These are phyloP conservation scores for Plutomurus gul DNA, from an alignment of 1,140 invertebrate genomes.

Conservation along the genomic window DNA sequence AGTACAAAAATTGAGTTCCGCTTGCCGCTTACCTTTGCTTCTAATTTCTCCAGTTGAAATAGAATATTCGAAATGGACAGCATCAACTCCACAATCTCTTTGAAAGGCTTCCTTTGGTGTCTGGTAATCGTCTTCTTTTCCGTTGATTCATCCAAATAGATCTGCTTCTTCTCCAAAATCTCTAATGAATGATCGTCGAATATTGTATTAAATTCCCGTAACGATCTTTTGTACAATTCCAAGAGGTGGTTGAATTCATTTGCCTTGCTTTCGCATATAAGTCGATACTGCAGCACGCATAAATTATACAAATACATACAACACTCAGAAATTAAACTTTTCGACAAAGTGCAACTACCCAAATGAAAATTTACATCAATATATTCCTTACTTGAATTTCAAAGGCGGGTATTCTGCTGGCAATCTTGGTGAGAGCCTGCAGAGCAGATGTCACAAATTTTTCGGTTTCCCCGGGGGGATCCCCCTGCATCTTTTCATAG, in stretches of 20 bases:
- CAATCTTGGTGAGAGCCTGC: background rate
- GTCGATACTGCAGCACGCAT: background rate
- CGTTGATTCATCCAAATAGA: background rate
- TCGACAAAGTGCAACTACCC: background rate
- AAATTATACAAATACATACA: too few relatives aligned
- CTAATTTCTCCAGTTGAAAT: background rate
- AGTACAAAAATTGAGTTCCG: too few relatives aligned
- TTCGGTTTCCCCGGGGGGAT: background rate
- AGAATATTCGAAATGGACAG: background rate
- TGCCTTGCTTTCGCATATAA: background rate
- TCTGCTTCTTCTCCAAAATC: background rate
- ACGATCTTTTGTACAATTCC: background rate
- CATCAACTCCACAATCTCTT: background rate
- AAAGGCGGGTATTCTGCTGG: background rate
- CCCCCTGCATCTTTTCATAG: background rate
- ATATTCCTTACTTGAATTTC: constrained; percentile 4
- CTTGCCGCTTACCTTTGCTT: constrained; percentile 4
- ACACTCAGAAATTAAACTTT: background rate
- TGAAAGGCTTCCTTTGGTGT: constrained; percentile 7
- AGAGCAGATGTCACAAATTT: background rate
- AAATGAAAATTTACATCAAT: too few relatives aligned
- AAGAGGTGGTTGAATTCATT: constrained; percentile 1
- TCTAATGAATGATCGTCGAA: constrained; percentile 2
- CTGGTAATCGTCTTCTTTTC: background rate
- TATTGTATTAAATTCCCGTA: constrained; percentile 2